Conservation (phyloP, 1,140 invertebrate species). For the Artemia franciscana region DNA sequence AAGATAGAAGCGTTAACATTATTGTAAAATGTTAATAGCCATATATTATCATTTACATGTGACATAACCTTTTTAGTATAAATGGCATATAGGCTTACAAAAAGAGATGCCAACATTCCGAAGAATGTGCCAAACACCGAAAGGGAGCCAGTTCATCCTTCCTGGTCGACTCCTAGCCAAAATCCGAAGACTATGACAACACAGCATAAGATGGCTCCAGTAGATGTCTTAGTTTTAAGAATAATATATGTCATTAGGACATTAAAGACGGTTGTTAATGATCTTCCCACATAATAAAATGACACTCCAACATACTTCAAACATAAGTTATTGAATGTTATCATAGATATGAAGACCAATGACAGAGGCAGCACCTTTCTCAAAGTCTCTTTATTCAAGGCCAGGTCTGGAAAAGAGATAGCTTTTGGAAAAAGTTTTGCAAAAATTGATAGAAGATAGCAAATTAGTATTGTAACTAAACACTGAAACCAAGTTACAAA, state of each 20-base stretch:
- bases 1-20: too few species aligned
- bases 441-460: too few species aligned
- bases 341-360: slow-evolving; percentile 82
- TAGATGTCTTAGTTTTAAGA: slow-evolving; percentile 56
- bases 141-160: slow-evolving; percentile 58
- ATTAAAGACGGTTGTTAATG: slow-evolving; percentile 95
- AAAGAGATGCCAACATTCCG: too few species aligned
- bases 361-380: slow-evolving; percentile 74
- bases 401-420: too few species aligned
- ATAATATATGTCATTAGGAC: slow-evolving; percentile 65
- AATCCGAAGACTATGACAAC: slow-evolving; percentile 71
- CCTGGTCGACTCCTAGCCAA: slow-evolving; percentile 85
- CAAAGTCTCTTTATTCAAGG: slow-evolving; percentile 8
- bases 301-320: slow-evolving; percentile 88
- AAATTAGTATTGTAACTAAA: too few species aligned
- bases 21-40: too few species aligned
- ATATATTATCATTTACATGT: too few species aligned
- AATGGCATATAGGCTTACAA: too few species aligned
- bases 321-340: slow-evolving; percentile 89
- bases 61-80: too few species aligned
- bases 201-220: slow-evolving; percentile 59
- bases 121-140: too few species aligned
- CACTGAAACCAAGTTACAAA: too few species aligned
- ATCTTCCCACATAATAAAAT: slow-evolving; percentile 93
- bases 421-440: slow-evolving; percentile 2